Evolutionary conservation across 2,797 vertebrate species (phyloP), one percentile per base, ranked within the genome.

Genomic region (Sebastes trivittatus): DNA sequence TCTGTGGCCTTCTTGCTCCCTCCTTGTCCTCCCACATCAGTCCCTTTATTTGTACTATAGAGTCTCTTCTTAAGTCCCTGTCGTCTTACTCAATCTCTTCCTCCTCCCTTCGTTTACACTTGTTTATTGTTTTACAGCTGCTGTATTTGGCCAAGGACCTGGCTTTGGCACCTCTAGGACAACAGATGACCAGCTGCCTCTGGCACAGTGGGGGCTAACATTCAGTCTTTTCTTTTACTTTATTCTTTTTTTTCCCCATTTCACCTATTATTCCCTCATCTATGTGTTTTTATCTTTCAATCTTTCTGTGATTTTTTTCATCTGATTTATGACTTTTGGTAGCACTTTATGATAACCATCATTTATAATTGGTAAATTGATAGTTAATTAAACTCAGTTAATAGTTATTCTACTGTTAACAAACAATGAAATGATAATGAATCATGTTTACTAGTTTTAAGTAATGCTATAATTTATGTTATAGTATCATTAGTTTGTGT

Each of bases 61-160:
- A 42, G 62, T 49, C 11, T 1, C 11, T 1, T 67, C 55, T 69
- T 52, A 16, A 55, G 29, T 59, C 49, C 18, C 55, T 11, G 25
- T 63, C 68, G 30, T 66, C 59, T 70, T 34, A 1, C 25, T 55
- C 72, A 13, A 3, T n/a, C 27, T 68, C 42, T 23, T n/a, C 36
- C 22, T 36, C 61, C 32, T 14, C 18, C 22, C 10, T 25, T 54
- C 25, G 34, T 76, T 77, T 18, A 82, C 77, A 46, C 70, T 70
- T 72, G 73, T 92, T 93, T 86, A 90, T 90, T 80, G 84, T 82
- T 92, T 91, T 88, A 90, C 82, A 70, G 87, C 84, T 46, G 83
- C 78, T 86, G 76, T 62, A 81, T 89, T 89, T 88, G 84, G 76
- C 72, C 30, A 13, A 16, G 54, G 34, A 14, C 23, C 23, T 58